phyloP scores from a whole-genome alignment of 92 coral and sea anemone species.

The Palythoa grandis region DNA sequence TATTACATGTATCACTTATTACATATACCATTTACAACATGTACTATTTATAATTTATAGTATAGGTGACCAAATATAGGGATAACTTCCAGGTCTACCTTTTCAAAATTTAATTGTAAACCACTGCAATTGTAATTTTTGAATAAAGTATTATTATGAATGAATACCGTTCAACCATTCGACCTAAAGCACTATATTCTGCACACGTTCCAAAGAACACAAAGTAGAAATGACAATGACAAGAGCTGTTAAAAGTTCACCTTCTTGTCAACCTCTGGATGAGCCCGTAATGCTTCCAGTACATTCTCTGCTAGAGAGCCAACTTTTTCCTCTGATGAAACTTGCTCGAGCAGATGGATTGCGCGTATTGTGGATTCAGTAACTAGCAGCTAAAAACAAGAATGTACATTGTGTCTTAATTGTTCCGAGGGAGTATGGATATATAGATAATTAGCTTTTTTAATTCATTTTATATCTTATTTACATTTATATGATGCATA shows the following conservation, averaged over 20 bases:
- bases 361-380: conserved; percentile 89
- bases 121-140: too few relatives aligned
- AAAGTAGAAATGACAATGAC: neutral
- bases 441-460: neutral
- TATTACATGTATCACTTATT: too few relatives aligned
- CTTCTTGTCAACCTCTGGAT: conserved; percentile 88
- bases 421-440: neutral
- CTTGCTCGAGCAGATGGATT: conserved; percentile 97
- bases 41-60: too few relatives aligned
- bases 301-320: conserved; percentile 97
- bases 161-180: too few relatives aligned
- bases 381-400: conserved; percentile 66
- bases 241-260: conserved; percentile 28
- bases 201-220: neutral
- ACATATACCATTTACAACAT: too few relatives aligned
- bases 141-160: too few relatives aligned
- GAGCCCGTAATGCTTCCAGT: conserved; percentile 89
- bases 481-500: too few relatives aligned
- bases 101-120: too few relatives aligned
- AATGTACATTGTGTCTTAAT: neutral
- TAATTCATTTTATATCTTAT: too few relatives aligned
- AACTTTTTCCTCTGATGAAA: conserved; percentile 95
- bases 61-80: too few relatives aligned
- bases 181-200: too few relatives aligned
- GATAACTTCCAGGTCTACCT: too few relatives aligned